Evolutionary conservation across 92 coral and sea anemone genomes (phyloP).

Genomic region (Phymanthus crucifer): DNA sequence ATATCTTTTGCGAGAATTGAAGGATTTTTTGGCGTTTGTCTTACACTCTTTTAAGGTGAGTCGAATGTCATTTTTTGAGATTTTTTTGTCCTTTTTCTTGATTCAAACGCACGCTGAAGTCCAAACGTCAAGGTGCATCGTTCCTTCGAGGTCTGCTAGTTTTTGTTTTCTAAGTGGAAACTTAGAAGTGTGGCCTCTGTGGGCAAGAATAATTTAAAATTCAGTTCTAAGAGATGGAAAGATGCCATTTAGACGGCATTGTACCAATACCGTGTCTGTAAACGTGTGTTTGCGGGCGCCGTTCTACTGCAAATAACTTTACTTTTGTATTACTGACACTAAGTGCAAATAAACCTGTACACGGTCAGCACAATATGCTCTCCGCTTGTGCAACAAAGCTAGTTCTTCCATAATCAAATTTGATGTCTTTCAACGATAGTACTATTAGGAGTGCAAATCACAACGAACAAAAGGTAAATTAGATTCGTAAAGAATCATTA

Average conservation of each 20-base stretch:
- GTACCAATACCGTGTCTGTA: neutral
- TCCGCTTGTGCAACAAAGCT: too few relatives aligned
- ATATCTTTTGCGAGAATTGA: neutral
- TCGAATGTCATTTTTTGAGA: neutral
- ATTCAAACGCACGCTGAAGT: neutral
- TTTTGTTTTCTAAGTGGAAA: neutral
- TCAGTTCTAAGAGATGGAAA: neutral
- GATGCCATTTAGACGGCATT: neutral
- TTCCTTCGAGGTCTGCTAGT: neutral
- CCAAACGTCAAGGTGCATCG: neutral
- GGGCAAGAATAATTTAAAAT: neutral
- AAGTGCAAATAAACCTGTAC: too few relatives aligned
- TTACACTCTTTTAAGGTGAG: neutral
- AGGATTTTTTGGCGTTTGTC: neutral
- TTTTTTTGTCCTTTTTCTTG: neutral
- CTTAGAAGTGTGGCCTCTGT: neutral
- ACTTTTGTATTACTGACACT: neutral
- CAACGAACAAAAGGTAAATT: too few relatives aligned
- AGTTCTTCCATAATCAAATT: too few relatives aligned
- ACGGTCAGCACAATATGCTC: too few relatives aligned
- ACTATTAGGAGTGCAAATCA: too few relatives aligned
- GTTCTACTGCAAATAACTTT: neutral
- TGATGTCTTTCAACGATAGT: too few relatives aligned
- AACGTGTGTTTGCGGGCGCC: neutral
- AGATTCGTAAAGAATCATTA: too few relatives aligned